phyloP scores from a whole-genome alignment of 2,888 invertebrate genomes.

The Sipunculus nudus region DNA sequence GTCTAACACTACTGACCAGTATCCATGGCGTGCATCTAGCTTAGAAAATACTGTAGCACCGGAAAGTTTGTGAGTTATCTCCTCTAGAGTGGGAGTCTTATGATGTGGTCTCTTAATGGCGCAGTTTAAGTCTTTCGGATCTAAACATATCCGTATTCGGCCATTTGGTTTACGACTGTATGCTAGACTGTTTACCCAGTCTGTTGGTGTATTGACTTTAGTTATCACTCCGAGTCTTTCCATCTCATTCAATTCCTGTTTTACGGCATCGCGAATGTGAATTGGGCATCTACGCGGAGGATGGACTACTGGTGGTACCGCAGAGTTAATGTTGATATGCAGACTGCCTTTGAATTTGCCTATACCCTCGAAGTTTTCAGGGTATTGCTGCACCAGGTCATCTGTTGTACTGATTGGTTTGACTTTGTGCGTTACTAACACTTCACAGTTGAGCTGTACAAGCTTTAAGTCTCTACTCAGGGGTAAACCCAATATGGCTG shows the following conservation, averaged over 20 bases:
- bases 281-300: slow-evolving; percentile 8
- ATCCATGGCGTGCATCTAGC: slow-evolving; percentile 28
- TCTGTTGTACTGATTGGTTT: no score
- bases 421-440: no score
- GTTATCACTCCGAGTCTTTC: slow-evolving; percentile 7
- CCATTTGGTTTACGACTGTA: slow-evolving; percentile 14
- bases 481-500: no score
- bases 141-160: slow-evolving; percentile 20
- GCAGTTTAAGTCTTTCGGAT: slow-evolving; percentile 21
- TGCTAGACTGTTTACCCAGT: slow-evolving; percentile 22
- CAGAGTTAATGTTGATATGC: no score
- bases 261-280: slow-evolving; percentile 1
- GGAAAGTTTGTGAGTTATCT: slow-evolving; percentile 20
- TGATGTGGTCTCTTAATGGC: slow-evolving; percentile 21
- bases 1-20: slow-evolving; percentile 24
- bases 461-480: no score
- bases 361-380: no score
- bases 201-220: slow-evolving; percentile 12
- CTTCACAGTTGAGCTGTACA: no score
- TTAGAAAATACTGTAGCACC: slow-evolving; percentile 22
- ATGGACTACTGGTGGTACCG: no score
- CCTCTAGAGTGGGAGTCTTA: slow-evolving; percentile 23
- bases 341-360: no score
- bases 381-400: no score
- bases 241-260: slow-evolving; percentile 16